Percentiles rank a stretch among this genome's conserved stretches.
Conservation (phyloP, 2,113 vertebrate genomes). For the Melierax canorus region DNA sequence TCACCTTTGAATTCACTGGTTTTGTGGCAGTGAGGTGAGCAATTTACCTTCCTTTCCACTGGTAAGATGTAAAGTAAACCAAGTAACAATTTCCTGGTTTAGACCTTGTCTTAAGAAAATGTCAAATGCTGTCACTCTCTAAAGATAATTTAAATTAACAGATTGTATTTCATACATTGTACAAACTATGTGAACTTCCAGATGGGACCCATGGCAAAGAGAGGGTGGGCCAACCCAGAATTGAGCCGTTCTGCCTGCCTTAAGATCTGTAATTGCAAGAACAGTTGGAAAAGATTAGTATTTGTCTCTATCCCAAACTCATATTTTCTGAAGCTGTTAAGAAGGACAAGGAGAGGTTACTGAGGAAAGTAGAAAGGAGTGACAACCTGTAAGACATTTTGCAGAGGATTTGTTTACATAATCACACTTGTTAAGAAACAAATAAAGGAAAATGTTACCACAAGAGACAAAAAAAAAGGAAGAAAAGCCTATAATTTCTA, state of each 20-base stretch:
- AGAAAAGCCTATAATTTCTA: background rate
- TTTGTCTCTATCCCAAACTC: background rate
- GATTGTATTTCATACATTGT: conserved; percentile 34
- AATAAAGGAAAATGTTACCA: background rate
- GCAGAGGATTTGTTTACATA: background rate
- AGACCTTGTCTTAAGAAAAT: conserved; percentile 18
- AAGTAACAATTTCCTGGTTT: conserved; percentile 4
- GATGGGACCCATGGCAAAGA: background rate
- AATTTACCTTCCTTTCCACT: conserved; percentile 41
- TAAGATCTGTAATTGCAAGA: background rate
- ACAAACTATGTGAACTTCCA: conserved; percentile 31
- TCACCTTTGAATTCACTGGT: conserved; percentile 5
- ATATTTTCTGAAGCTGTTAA: background rate
- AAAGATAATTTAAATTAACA: conserved; percentile 58
- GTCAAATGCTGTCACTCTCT: background rate
- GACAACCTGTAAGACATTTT: background rate
- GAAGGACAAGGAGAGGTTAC: background rate
- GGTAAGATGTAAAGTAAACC: background rate
- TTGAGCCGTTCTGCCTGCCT: background rate
- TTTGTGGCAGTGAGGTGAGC: background rate
- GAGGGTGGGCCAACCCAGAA: background rate
- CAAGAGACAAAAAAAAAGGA: background rate
- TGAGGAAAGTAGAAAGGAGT: background rate
- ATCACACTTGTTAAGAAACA: background rate
- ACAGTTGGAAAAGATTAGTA: background rate